Evolutionary conservation across 2,113 vertebrate genomes (phyloP).

Genomic region (Sminthopsis crassicaudata): DNA sequence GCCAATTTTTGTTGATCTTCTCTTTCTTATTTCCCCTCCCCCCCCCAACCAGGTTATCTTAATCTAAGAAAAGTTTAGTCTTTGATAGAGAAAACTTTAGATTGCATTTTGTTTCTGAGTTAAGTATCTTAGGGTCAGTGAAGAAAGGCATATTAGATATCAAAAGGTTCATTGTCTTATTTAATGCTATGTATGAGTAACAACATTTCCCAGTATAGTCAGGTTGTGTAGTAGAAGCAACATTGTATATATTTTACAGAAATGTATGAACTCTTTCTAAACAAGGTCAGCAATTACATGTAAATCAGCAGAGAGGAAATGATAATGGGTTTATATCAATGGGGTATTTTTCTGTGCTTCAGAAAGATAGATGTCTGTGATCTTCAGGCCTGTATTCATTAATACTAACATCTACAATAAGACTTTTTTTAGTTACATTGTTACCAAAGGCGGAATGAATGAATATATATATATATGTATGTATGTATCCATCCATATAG

Average conservation of each 20-base stretch:
- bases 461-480: too few relatives aligned
- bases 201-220: background rate
- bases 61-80: background rate
- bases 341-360: background rate
- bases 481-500: too few relatives aligned
- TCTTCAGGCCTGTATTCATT: background rate
- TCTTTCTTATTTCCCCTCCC: background rate
- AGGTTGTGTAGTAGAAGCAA: background rate
- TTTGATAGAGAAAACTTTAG: background rate
- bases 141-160: background rate
- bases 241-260: background rate
- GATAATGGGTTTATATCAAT: background rate
- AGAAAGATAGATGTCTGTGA: background rate
- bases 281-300: background rate
- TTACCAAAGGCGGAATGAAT: background rate
- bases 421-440: background rate
- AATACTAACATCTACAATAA: background rate
- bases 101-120: background rate
- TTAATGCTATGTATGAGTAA: too few relatives aligned
- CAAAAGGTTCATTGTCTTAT: background rate
- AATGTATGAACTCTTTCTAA: background rate
- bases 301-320: background rate
- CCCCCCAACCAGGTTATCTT: background rate
- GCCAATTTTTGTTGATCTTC: rapidly evolving
- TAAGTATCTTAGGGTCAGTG: background rate